A percentile compares a stretch with the other conserved stretches of the same genome.
These are phyloP conservation scores for Apantesis nais DNA, from an alignment of 2,888 invertebrate species.

Conservation along the genomic window DNA sequence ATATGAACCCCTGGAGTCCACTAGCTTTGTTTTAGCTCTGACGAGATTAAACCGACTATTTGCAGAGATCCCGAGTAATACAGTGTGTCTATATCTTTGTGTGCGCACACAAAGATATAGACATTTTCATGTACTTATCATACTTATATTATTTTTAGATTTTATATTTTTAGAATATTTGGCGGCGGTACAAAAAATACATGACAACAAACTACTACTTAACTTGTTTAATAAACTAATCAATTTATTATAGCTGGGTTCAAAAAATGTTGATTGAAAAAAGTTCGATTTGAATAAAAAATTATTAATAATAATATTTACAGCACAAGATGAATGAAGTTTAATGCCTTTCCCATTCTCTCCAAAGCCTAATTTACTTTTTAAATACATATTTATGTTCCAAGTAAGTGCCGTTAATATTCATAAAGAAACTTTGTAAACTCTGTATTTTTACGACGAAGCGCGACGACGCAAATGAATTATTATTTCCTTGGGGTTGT, in stretches of 20 bases:
- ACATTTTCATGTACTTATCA: conserved; percentile 30
- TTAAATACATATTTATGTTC: conserved; percentile 49
- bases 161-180: background rate
- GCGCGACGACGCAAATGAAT: conserved; percentile 46
- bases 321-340: background rate
- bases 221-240: background rate
- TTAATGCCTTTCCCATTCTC: conserved; percentile 2
- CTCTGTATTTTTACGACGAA: conserved; percentile 52
- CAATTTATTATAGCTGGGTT: background rate
- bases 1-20: conserved; percentile 56
- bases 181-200: background rate
- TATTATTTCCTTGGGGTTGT: conserved; percentile 48
- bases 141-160: too few relatives aligned
- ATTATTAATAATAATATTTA: background rate
- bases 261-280: background rate
- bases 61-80: conserved; percentile 35
- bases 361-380: conserved; percentile 41
- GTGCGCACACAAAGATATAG: too few relatives aligned
- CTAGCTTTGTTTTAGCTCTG: conserved; percentile 57
- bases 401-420: conserved; percentile 51
- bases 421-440: conserved; percentile 50
- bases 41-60: conserved; percentile 56
- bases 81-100: conserved; percentile 24
- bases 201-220: too few relatives aligned
- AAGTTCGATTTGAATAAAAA: background rate